phyloP scores from a whole-genome alignment of 2,113 vertebrate species.

The Macheiramphus alcinus region DNA sequence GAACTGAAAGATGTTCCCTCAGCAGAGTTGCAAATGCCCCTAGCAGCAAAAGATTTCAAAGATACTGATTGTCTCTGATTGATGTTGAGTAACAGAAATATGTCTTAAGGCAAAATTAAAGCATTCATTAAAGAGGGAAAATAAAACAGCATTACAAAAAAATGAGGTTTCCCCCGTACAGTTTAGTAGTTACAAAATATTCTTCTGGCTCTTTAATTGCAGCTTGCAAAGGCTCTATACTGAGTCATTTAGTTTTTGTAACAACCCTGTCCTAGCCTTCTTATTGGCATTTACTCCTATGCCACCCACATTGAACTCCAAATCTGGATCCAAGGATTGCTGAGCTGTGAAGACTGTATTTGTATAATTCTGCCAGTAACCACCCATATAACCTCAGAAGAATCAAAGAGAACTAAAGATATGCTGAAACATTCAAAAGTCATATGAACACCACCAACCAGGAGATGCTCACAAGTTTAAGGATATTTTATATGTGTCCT shows the following conservation, averaged over 20 bases:
- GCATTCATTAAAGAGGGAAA: not conserved
- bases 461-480: not conserved
- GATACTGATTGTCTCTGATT: not conserved
- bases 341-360: constrained; percentile 76
- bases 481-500: not conserved
- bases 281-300: constrained; percentile 69
- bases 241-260: constrained; percentile 69
- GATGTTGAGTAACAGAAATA: not conserved
- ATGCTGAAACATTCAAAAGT: constrained; percentile 62
- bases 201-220: constrained; percentile 61
- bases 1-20: not conserved
- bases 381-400: constrained; percentile 78
- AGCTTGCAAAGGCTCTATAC: constrained; percentile 53
- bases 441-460: not conserved
- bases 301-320: constrained; percentile 81
- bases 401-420: constrained; percentile 77
- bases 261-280: constrained; percentile 68
- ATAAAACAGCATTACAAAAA: constrained; percentile 25
- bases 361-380: constrained; percentile 76
- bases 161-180: constrained; percentile 6
- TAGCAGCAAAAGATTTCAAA: not conserved
- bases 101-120: constrained; percentile 19
- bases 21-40: not conserved
- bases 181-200: constrained; percentile 45
- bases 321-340: constrained; percentile 73